Evolutionary conservation across 2,113 vertebrate species (phyloP), one percentile per base, ranked within the genome.

Genomic region (Gavia stellata): DNA sequence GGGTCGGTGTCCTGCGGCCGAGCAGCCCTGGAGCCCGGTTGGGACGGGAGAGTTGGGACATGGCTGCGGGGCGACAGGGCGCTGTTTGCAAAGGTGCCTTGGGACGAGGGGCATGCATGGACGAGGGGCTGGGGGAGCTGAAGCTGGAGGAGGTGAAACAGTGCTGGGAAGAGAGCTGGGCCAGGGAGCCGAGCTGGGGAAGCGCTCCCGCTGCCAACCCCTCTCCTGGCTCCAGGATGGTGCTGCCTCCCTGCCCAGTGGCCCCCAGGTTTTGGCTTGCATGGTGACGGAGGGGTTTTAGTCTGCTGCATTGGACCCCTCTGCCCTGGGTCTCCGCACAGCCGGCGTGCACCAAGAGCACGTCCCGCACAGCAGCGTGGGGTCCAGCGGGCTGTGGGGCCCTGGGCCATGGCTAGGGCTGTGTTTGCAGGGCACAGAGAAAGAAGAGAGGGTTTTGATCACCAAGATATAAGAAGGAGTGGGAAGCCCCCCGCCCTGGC

Each of bases 291-390:
- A 59, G 47, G 7, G 33, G 25, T 23, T 84, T 49, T 14, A 9
- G 44, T 65, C 18, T 33, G 65, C 73, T 71, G 38, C 38, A 1
- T 9, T 14, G 52, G 53, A 5, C 11, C 53, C 25, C 81, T 65
- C 79, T 62, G 38, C 42, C 33, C 23, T 1, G 0, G 26, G 40
- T 55, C 82, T 52, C 45, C 0, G 2, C 25, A 74, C 52, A 33
- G 50, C 26, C 0, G 6, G 26, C 0, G 0, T 14, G 16, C 2
- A 2, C 28, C 3, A 2, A 8, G 45, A 52, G 34, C 38, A 15
- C 10, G 10, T 29, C 70, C 74, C 12, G 0, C 10, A 44, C 40
- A 52, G 59, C 36, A 24, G 36, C 4, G 2, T 6, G 47, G 17
- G 20, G 36, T 89, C 59, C 77, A 7, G n/a, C 8, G 12, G 58